phyloP scores from a whole-genome alignment of 92 coral and sea anemone species.

The Epizoanthus rinbou region DNA sequence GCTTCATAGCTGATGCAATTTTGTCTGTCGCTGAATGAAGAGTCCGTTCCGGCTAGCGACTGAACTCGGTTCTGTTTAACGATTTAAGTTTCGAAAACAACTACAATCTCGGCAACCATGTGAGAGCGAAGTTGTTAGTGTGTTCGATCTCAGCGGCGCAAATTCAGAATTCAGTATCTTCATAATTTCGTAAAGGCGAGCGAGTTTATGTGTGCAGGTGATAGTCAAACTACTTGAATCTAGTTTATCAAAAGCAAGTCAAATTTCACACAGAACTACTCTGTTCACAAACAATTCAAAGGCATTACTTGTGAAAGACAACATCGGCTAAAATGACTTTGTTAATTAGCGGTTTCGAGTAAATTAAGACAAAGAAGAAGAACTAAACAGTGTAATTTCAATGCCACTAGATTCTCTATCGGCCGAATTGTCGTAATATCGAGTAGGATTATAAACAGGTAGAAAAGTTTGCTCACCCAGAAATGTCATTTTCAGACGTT shows the following conservation, averaged over 20 bases:
- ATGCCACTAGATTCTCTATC: neutral
- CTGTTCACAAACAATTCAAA: neutral
- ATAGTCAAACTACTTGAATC: neutral
- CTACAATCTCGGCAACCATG: too few relatives aligned
- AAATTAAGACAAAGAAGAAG: neutral
- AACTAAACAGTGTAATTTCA: neutral
- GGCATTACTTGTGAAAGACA: neutral
- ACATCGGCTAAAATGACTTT: neutral
- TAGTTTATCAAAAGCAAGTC: neutral
- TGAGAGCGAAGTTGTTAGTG: too few relatives aligned
- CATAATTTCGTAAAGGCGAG: neutral
- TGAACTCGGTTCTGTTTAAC: too few relatives aligned
- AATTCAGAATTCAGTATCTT: neutral
- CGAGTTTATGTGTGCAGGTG: neutral
- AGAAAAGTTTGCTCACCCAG: neutral
- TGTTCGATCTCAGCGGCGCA: too few relatives aligned
- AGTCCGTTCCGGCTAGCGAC: neutral
- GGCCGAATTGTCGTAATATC: neutral
- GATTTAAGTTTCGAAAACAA: too few relatives aligned
- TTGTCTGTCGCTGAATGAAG: neutral
- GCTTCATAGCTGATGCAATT: neutral
- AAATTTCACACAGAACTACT: neutral
- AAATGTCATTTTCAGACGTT: too few relatives aligned
- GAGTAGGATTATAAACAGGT: neutral
- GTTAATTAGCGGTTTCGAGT: neutral